phyloP scores from a whole-genome alignment of 2,113 vertebrate genomes.

The Macroglossus sobrinus region DNA sequence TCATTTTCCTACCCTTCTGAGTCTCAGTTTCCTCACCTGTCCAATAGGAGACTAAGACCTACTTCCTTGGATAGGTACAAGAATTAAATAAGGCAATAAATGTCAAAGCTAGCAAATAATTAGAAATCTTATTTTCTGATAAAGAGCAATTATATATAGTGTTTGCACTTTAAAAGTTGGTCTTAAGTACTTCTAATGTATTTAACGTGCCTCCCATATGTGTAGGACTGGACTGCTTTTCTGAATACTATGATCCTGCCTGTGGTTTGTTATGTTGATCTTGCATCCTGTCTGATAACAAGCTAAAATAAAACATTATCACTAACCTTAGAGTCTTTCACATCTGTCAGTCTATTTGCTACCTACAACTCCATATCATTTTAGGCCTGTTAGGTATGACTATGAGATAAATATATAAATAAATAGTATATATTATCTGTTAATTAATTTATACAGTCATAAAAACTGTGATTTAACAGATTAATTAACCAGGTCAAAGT shows the following conservation, averaged over 20 bases:
- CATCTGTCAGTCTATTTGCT: constrained; percentile 2
- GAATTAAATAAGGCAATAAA: neutral
- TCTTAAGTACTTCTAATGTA: neutral
- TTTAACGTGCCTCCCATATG: neutral
- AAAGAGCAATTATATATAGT: neutral
- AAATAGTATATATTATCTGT: neutral
- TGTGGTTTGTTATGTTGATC: neutral
- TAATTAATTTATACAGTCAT: neutral
- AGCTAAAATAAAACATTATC: neutral
- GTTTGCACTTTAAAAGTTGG: neutral
- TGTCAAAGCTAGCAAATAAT: neutral
- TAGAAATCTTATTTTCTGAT: neutral
- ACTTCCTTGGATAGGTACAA: neutral
- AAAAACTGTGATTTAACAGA: neutral
- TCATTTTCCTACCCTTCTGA: neutral
- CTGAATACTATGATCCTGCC: neutral
- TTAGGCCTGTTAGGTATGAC: neutral
- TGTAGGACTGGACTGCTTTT: neutral
- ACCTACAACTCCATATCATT: neutral
- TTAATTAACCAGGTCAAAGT: constrained; percentile 25
- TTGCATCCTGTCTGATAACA: neutral
- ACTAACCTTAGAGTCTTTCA: neutral
- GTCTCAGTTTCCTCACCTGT: neutral
- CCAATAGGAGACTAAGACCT: neutral
- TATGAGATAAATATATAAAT: neutral